phyloP scores from a whole-genome alignment of 2,797 vertebrate genomes.

The Microctenopoma lineatum region DNA sequence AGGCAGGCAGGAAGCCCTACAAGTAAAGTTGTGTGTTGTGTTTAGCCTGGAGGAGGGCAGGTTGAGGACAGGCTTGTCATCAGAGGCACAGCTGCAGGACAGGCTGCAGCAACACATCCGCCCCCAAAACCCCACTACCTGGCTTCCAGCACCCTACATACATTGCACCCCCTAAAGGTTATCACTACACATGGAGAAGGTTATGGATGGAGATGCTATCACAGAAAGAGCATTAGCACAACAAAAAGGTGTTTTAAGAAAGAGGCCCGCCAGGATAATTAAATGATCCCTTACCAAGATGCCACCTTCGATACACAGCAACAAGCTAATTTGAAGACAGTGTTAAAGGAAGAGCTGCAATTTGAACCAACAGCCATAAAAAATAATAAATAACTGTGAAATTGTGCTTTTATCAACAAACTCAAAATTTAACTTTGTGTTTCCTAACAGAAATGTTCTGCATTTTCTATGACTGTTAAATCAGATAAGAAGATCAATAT shows the following conservation, averaged over 20 bases:
- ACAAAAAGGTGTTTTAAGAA: slow-evolving; percentile 71
- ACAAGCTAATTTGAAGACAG: slow-evolving; percentile 54
- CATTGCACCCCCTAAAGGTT: slow-evolving; percentile 58
- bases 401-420: slow-evolving; percentile 36
- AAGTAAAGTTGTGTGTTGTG: slow-evolving; percentile 53
- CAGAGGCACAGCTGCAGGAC: slow-evolving; percentile 77
- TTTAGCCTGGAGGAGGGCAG: slow-evolving; percentile 62
- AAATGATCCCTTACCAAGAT: slow-evolving; percentile 59
- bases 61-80: slow-evolving; percentile 70
- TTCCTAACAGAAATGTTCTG: background rate
- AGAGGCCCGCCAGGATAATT: slow-evolving; percentile 55
- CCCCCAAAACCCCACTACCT: slow-evolving; percentile 17
- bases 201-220: slow-evolving; percentile 77
- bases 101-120: slow-evolving; percentile 47
- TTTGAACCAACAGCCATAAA: slow-evolving; percentile 22
- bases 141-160: slow-evolving; percentile 54
- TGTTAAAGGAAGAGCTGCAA: slow-evolving; percentile 44
- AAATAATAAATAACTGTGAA: slow-evolving; percentile 26
- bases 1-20: slow-evolving; percentile 46
- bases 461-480: background rate
- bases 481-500: background rate
- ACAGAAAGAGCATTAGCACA: slow-evolving; percentile 65
- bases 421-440: slow-evolving; percentile 20
- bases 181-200: slow-evolving; percentile 63
- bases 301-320: slow-evolving; percentile 54